Conservation (phyloP, 2,797 vertebrate species). For the Pampus argenteus region DNA sequence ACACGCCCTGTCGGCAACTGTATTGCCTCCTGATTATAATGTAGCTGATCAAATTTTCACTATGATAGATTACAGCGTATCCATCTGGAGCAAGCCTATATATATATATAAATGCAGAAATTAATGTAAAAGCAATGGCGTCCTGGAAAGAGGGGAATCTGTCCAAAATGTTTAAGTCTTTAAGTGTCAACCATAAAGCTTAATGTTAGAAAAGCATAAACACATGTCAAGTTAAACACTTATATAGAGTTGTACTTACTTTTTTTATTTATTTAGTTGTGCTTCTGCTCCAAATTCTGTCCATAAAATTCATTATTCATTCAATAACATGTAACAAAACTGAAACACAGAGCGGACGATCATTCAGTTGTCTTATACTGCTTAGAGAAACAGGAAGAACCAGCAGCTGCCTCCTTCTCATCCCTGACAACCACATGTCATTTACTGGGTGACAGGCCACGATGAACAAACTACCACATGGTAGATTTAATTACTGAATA, state of each 20-base stretch:
- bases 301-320: neutral
- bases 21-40: slow-evolving; percentile 3
- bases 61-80: neutral
- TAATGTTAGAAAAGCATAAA: neutral
- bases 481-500: slow-evolving; percentile 44
- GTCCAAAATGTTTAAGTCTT: slow-evolving; percentile 2
- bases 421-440: slow-evolving; percentile 44
- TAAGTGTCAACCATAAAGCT: neutral
- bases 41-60: neutral
- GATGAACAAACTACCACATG: slow-evolving; percentile 39
- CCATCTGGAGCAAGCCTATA: neutral
- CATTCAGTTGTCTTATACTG: neutral
- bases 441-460: slow-evolving; percentile 50
- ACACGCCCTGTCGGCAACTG: neutral
- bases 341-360: neutral
- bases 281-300: neutral
- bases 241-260: slow-evolving; percentile 50
- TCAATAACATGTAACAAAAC: slow-evolving; percentile 1
- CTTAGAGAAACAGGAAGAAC: slow-evolving; percentile 54
- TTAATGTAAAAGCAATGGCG: neutral
- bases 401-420: slow-evolving; percentile 19
- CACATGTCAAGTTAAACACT: neutral
- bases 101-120: neutral
- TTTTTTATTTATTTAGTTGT: neutral
- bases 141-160: neutral